Evolutionary conservation across 1,140 invertebrate species (phyloP), one percentile per base, ranked within the genome.

Genomic region (Euwallacea fornicatus): DNA sequence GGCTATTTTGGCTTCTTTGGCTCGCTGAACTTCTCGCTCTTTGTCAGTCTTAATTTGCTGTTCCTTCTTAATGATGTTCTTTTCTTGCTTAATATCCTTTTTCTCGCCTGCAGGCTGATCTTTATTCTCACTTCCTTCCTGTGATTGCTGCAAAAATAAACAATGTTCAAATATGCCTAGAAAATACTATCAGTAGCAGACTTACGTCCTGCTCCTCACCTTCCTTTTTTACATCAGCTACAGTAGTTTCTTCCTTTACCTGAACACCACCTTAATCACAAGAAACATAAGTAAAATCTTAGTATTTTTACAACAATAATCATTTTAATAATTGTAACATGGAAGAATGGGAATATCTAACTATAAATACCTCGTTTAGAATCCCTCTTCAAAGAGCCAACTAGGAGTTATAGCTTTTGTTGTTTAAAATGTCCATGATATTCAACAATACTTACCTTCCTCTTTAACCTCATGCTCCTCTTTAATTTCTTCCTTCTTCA

Each of bases 401-500:
- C 65, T 66, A 33, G 53, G 41, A 66, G 58, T 56, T 8, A 56
- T 9, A 15, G 10, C n/a, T 50, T 50, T 50, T 50, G 7, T 50
- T 50, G 13, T 13, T 58, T 13, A 13, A 58, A 11, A 58, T 9
- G 9, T 9, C 2, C 55, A 58, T 33, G 55, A 58, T 3, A 58
- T n/a, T 2, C 21, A 43, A 42, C 42, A 3, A 61, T 33, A 6
- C 15, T 43, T 66, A 54, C 69, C 46, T 78, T 78, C 63, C 75
- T 76, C 15, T 63, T 73, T 11, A 73, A 76, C 55, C 66, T 72
- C 71, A 56, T 85, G 85, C 6, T 89, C 88, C 72, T 89, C 86
- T 76, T 88, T 88, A 67, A 85, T 84, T 11, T 85, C 83, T 74
- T 89, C 88, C 33, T 86, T 86, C 78, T 88, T 88, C 62, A 86